These are phyloP conservation scores for Cristatella mucedo DNA, from an alignment of 2,888 invertebrate species.

Conservation along the genomic window DNA sequence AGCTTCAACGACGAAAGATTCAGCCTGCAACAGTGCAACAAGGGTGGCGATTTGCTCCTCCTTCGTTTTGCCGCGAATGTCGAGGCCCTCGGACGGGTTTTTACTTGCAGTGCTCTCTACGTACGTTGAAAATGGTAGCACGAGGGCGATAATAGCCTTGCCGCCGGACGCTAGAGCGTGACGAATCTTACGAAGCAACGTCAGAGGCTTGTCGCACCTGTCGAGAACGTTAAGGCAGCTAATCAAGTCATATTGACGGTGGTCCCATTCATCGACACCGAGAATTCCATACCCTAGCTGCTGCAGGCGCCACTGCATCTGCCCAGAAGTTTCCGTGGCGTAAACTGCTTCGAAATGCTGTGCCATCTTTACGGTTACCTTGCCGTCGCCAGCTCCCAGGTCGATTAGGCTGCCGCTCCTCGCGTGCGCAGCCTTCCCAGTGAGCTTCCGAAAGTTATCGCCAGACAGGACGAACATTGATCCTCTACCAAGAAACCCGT, in stretches of 20 bases:
- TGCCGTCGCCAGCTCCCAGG: conserved; percentile 83
- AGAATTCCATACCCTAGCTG: conserved; percentile 61
- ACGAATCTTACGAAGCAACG: conserved; percentile 59
- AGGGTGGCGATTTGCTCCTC: conserved; percentile 59
- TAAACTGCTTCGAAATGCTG: conserved; percentile 56
- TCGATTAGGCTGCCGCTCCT: conserved; percentile 47
- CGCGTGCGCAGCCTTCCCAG: conserved; percentile 24
- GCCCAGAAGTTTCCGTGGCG: conserved; percentile 75
- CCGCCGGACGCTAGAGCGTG: conserved; percentile 56
- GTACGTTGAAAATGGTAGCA: conserved; percentile 80
- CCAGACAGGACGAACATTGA: conserved; percentile 91
- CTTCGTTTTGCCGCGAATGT: conserved; percentile 34
- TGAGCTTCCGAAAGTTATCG: conserved; percentile 55
- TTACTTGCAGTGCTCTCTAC: conserved; percentile 58
- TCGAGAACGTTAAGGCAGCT: conserved; percentile 83
- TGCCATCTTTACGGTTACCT: conserved; percentile 65
- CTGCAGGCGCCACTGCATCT: conserved; percentile 66
- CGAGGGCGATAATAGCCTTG: conserved; percentile 66
- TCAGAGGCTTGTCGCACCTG: conserved; percentile 68
- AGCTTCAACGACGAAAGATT: conserved; percentile 57
- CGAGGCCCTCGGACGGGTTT: conserved; percentile 32
- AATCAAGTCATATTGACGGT: conserved; percentile 52
- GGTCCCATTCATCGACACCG: conserved; percentile 53
- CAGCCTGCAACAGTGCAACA: conserved; percentile 48
- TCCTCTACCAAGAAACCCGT: conserved; percentile 68